Conservation (phyloP, 2,888 invertebrate species). For the Ryuthela nishihirai region DNA sequence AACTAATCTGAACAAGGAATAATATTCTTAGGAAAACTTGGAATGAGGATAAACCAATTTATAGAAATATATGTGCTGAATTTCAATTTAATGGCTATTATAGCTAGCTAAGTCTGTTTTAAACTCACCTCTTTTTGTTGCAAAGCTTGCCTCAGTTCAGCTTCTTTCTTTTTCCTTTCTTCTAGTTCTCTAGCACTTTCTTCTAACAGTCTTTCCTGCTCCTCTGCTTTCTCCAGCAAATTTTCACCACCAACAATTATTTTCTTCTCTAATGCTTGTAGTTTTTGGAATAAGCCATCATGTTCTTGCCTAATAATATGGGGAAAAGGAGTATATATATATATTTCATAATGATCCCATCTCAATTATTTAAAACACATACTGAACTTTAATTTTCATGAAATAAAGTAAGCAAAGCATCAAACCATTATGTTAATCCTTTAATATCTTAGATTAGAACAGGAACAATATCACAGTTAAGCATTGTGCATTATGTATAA, state of each 20-base stretch:
- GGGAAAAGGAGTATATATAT: too few species aligned
- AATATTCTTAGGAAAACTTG: neutral
- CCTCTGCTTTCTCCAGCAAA: slow-evolving; percentile 91
- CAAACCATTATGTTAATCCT: too few species aligned
- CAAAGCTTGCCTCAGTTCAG: slow-evolving; percentile 72
- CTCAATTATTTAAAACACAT: too few species aligned
- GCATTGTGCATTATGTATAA: too few species aligned
- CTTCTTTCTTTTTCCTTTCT: slow-evolving; percentile 70
- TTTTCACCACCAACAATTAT: slow-evolving; percentile 98
- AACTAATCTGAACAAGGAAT: neutral
- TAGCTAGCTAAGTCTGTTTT: too few species aligned
- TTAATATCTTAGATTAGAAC: too few species aligned
- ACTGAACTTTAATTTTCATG: too few species aligned
- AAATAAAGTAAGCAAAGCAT: too few species aligned
- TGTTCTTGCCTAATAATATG: slow-evolving; percentile 53
- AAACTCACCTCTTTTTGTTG: slow-evolving; percentile 74
- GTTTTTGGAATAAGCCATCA: slow-evolving; percentile 74
- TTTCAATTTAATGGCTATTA: too few species aligned
- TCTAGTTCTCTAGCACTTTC: slow-evolving; percentile 80
- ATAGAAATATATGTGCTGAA: neutral
- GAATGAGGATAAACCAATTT: neutral
- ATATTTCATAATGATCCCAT: too few species aligned
- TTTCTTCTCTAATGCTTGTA: slow-evolving; percentile 86
- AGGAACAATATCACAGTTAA: too few species aligned
- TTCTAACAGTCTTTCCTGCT: slow-evolving; percentile 83